phyloP scores from a whole-genome alignment of 1,140 invertebrate species.

The Oncopeltus fasciatus region DNA sequence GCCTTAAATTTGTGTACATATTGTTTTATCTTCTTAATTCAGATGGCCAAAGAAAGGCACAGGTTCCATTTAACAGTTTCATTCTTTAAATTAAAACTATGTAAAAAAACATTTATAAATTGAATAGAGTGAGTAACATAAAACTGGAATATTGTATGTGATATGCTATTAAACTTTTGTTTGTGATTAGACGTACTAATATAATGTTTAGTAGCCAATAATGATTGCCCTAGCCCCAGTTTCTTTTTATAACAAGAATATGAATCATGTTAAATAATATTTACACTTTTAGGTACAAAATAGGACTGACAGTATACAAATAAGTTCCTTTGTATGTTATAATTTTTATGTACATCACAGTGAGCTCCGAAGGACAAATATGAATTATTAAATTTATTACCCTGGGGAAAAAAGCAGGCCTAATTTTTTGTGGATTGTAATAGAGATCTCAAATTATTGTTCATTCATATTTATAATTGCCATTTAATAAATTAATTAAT shows the following conservation, averaged over 20 bases:
- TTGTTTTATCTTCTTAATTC: too few species aligned
- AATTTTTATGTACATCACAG: slow-evolving; percentile 8
- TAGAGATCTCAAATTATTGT: slow-evolving; percentile 1
- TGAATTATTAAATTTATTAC: neutral
- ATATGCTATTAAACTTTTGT: neutral
- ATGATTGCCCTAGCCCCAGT: slow-evolving; percentile 2
- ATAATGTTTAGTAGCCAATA: neutral
- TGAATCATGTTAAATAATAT: slow-evolving; percentile 3
- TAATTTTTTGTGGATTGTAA: slow-evolving; percentile 4
- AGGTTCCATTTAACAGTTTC: too few species aligned
- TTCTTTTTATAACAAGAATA: slow-evolving; percentile 2
- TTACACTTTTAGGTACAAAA: slow-evolving; percentile 14
- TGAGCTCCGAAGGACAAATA: neutral
- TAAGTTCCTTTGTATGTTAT: slow-evolving; percentile 12
- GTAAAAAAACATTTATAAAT: too few species aligned
- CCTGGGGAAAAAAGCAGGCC: slow-evolving; percentile 2
- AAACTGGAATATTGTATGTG: neutral
- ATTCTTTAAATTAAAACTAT: too few species aligned
- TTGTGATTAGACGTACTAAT: neutral
- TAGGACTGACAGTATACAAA: slow-evolving; percentile 17
- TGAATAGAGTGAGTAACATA: too few species aligned
- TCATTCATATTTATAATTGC: neutral
- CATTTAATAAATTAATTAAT: neutral
- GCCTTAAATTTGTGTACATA: too few species aligned
- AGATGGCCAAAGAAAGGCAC: too few species aligned